phyloP scores from a whole-genome alignment of 1,140 invertebrate species.

The Philotrypesis tridentata region DNA sequence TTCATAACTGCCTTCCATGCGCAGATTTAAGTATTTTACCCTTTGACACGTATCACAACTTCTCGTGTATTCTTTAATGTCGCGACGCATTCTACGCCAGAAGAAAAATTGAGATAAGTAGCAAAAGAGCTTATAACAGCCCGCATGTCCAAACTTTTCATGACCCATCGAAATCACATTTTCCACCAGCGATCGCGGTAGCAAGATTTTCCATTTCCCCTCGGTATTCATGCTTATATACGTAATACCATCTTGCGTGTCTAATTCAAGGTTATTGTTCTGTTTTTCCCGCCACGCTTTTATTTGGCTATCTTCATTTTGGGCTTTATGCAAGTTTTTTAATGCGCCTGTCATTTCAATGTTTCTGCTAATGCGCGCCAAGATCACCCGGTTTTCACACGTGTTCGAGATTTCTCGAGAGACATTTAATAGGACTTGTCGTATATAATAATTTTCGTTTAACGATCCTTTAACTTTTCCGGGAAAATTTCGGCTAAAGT shows the following conservation, averaged over 20 bases:
- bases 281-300: background rate
- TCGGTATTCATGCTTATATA: background rate
- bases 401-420: too few relatives aligned
- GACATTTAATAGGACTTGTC: too few relatives aligned
- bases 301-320: background rate
- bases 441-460: too few relatives aligned
- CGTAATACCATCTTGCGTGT: background rate
- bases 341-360: background rate
- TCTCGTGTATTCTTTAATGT: background rate
- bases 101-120: background rate
- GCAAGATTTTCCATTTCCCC: background rate
- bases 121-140: background rate
- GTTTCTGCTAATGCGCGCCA: background rate
- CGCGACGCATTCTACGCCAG: background rate
- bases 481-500: too few relatives aligned
- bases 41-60: background rate
- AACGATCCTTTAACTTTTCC: too few relatives aligned
- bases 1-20: constrained; percentile 7
- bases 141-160: background rate
- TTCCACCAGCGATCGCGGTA: background rate
- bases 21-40: background rate
- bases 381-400: too few relatives aligned
- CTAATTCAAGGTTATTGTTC: background rate
- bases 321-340: background rate
- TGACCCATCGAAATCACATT: background rate